Evolutionary conservation across 2,113 vertebrate species (phyloP).

Genomic region (Ameiurus melas): DNA sequence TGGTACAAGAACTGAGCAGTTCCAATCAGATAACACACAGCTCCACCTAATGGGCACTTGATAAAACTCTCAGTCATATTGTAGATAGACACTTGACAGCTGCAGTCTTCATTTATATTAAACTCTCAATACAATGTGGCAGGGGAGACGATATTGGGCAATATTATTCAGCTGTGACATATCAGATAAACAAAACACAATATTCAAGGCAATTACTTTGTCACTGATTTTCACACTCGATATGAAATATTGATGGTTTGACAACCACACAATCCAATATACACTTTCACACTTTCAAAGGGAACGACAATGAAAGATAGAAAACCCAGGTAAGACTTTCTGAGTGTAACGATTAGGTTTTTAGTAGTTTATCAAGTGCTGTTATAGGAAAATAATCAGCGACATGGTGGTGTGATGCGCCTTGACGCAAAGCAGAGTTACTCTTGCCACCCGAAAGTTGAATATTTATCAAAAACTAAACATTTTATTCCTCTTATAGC

Average conservation of each 20-base stretch:
- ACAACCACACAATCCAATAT: not conserved
- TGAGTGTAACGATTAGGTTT: not conserved
- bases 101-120: slow-evolving; percentile 20
- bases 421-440: not conserved
- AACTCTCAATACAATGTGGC: not conserved
- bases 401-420: not conserved
- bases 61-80: not conserved
- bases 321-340: not conserved
- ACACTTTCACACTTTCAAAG: not conserved
- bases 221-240: not conserved
- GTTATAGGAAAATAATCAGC: not conserved
- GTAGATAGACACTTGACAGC: not conserved
- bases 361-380: not conserved
- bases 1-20: not conserved
- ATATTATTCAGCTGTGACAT: not conserved
- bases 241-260: not conserved
- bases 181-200: slow-evolving; percentile 20
- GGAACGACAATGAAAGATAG: not conserved
- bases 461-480: not conserved
- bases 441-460: not conserved
- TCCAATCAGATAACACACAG: slow-evolving; percentile 50
- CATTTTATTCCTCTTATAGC: not conserved
- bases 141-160: not conserved
- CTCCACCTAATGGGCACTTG: slow-evolving; percentile 58
- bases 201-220: slow-evolving; percentile 22